A percentile compares a stretch with the other conserved stretches of the same genome.
Evolutionary conservation across 2,113 vertebrate species (phyloP).

Genomic region (Neolamprologus longior): DNA sequence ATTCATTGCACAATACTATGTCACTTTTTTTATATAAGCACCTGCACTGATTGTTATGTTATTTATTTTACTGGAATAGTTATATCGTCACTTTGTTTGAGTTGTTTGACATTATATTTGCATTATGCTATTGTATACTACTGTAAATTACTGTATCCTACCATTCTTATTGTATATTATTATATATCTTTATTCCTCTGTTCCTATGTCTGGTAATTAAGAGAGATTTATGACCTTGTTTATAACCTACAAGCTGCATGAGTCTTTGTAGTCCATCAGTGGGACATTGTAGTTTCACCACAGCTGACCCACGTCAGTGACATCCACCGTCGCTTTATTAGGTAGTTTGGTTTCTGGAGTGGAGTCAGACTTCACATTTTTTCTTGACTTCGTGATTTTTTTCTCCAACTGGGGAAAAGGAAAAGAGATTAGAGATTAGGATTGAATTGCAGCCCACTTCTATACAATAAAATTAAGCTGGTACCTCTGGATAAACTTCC

Average conservation of each 20-base stretch:
- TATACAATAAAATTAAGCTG: background rate
- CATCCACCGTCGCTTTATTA: fast-evolving
- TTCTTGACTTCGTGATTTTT: background rate
- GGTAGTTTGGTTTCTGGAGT: background rate
- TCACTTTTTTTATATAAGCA: background rate
- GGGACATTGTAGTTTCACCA: background rate
- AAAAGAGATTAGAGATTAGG: background rate
- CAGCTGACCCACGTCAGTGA: background rate
- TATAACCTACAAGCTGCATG: background rate
- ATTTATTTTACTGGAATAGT: background rate
- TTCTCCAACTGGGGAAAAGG: fast-evolving
- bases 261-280: background rate
- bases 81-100: background rate
- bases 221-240: background rate
- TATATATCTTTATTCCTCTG: background rate
- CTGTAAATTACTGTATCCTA: background rate
- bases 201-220: background rate
- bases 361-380: background rate
- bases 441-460: background rate
- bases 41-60: background rate
- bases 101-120: background rate
- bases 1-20: background rate
- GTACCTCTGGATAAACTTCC: background rate
- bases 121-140: background rate
- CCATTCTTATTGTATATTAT: background rate